These are phyloP conservation scores for Oxyscelio sp. DNA, from an alignment of 2,888 invertebrate species.

Conservation along the genomic window DNA sequence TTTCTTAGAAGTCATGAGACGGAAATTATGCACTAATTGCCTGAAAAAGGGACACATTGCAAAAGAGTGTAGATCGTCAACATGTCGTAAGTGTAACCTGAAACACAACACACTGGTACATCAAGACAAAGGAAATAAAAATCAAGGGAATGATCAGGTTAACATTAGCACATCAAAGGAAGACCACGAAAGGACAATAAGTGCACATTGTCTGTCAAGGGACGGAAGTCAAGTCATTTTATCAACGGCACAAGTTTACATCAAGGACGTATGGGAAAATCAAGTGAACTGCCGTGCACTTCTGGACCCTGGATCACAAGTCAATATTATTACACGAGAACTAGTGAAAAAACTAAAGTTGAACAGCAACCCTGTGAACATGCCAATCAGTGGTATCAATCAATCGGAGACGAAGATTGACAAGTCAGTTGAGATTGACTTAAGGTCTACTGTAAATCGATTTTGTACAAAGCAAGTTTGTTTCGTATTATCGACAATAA, in stretches of 20 bases:
- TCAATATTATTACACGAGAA: neutral
- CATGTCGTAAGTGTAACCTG: slow-evolving; percentile 25
- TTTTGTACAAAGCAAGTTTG: no score
- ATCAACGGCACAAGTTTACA: slow-evolving; percentile 8
- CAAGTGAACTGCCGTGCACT: neutral
- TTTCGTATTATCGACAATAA: no score
- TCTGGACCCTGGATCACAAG: slow-evolving; percentile 13
- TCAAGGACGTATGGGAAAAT: neutral
- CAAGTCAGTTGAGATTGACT: no score
- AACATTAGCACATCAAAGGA: neutral
- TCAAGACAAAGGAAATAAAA: neutral
- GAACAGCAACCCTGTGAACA: neutral
- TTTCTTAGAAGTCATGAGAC: neutral
- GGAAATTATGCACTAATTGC: slow-evolving; percentile 32
- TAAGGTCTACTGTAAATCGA: no score
- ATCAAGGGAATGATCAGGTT: neutral
- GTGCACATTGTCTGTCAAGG: neutral
- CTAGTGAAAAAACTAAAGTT: neutral
- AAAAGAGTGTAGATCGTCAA: slow-evolving; percentile 31
- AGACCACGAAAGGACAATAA: neutral
- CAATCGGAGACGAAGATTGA: no score
- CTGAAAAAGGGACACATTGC: slow-evolving; percentile 15
- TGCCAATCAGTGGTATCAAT: slow-evolving; percentile 11
- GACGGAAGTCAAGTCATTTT: neutral
- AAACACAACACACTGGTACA: slow-evolving; percentile 24